phyloP scores from a whole-genome alignment of 2,113 vertebrate genomes.

The Chaetodon auriga region DNA sequence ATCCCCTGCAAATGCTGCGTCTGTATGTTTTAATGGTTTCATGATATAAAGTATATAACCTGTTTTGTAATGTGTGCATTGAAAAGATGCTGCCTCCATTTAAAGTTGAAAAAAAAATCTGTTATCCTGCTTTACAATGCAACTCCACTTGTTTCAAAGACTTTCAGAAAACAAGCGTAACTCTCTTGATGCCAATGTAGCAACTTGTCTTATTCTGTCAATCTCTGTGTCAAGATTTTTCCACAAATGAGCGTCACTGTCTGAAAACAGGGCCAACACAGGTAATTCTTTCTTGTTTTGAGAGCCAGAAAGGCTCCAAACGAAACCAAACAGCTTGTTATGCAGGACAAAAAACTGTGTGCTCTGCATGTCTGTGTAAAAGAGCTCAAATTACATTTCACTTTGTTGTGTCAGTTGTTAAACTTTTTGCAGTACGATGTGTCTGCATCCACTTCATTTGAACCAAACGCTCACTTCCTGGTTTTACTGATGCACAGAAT shows the following conservation, averaged over 20 bases:
- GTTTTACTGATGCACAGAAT: neutral
- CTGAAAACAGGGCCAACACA: neutral
- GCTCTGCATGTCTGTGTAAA: neutral
- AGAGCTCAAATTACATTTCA: conserved; percentile 9
- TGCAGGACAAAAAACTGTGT: neutral
- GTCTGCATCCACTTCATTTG: neutral
- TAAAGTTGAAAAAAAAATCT: neutral
- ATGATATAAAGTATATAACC: too few species aligned
- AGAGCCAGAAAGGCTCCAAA: neutral
- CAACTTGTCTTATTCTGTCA: conserved; percentile 5
- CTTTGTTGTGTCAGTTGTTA: conserved; percentile 26
- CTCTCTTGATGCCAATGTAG: neutral
- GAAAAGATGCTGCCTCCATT: neutral
- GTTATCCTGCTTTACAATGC: neutral
- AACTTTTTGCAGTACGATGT: neutral
- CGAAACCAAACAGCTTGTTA: conserved; percentile 5
- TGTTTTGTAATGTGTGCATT: neutral
- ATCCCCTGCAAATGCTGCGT: neutral
- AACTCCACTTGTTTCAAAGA: neutral
- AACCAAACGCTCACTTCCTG: neutral
- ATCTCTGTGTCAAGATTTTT: neutral
- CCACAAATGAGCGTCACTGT: neutral
- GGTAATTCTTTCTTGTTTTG: neutral
- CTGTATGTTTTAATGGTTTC: neutral
- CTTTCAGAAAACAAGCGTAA: neutral